Conservation (phyloP, 2,113 vertebrate genomes). For the Notothenia coriiceps region DNA sequence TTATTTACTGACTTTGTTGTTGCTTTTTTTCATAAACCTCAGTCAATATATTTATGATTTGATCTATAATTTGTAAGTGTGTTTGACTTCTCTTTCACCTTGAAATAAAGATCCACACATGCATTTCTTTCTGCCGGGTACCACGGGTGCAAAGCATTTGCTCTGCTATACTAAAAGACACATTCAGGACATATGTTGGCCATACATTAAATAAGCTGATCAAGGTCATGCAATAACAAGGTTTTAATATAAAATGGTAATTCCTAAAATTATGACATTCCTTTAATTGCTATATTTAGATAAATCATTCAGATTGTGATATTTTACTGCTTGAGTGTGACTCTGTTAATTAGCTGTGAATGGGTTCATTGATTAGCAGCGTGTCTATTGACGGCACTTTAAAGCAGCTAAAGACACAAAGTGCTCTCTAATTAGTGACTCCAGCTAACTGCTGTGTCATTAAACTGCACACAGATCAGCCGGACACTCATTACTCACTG, state of each 20-base stretch:
- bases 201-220: neutral
- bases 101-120: conserved; percentile 88
- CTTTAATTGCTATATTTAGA: conserved; percentile 17
- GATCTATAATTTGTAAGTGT: conserved; percentile 90
- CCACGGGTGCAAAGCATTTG: neutral
- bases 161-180: neutral
- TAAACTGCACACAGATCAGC: neutral
- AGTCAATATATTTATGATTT: conserved; percentile 87
- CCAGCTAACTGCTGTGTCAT: conserved; percentile 27
- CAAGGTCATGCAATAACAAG: neutral
- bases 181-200: neutral
- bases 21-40: conserved; percentile 75
- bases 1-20: conserved; percentile 88
- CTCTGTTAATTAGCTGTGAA: conserved; percentile 78
- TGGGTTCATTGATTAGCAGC: conserved; percentile 82
- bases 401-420: conserved; percentile 69
- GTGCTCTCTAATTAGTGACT: conserved; percentile 73
- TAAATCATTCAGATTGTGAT: conserved; percentile 36
- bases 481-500: conserved; percentile 2
- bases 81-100: conserved; percentile 92
- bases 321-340: conserved; percentile 42
- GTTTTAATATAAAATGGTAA: neutral
- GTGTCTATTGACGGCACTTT: conserved; percentile 78
- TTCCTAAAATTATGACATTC: neutral
- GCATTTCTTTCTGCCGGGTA: conserved; percentile 14